phyloP scores from a whole-genome alignment of 2,113 vertebrate species.

The Pseudolaguvia tuberculata region DNA sequence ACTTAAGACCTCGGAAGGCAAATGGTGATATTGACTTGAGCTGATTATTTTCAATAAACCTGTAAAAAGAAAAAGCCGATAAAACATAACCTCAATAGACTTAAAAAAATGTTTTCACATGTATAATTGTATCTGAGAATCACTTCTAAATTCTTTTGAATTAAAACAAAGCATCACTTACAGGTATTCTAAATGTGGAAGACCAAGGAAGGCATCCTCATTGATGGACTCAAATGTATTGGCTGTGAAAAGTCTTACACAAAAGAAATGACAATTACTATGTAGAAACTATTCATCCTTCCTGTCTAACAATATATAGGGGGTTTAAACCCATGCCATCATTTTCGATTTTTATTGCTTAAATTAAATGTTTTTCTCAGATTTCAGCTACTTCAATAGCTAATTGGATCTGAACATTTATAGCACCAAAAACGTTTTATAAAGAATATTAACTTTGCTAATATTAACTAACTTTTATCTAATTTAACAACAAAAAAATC shows the following conservation, averaged over 20 bases:
- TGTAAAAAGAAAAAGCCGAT: slow-evolving; percentile 57
- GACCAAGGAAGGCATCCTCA: slow-evolving; percentile 90
- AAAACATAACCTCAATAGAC: background rate
- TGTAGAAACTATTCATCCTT: background rate
- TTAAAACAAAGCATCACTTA: slow-evolving; percentile 67
- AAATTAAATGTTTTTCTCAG: no score
- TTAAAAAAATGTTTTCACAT: no score
- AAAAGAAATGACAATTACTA: background rate
- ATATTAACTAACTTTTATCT: no score
- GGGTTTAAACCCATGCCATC: no score
- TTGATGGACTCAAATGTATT: slow-evolving; percentile 92
- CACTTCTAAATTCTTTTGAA: background rate
- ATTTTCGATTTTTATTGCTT: no score
- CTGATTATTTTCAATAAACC: slow-evolving; percentile 99
- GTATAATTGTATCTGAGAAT: no score
- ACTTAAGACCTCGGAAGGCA: slow-evolving; percentile 91
- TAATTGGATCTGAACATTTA: no score
- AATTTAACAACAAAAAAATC: no score
- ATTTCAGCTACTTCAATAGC: no score
- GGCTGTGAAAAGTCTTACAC: slow-evolving; percentile 86
- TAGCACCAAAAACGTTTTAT: no score
- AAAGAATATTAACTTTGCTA: no score
- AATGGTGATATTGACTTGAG: slow-evolving; percentile 90
- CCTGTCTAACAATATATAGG: background rate
- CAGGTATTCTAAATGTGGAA: slow-evolving; percentile 96